Percentiles rank a stretch among this genome's conserved stretches.
Evolutionary conservation across 30 jellyfish, hydroid and myxozoan species (phyloP).

Genomic region (Nemopilema nomurai): DNA sequence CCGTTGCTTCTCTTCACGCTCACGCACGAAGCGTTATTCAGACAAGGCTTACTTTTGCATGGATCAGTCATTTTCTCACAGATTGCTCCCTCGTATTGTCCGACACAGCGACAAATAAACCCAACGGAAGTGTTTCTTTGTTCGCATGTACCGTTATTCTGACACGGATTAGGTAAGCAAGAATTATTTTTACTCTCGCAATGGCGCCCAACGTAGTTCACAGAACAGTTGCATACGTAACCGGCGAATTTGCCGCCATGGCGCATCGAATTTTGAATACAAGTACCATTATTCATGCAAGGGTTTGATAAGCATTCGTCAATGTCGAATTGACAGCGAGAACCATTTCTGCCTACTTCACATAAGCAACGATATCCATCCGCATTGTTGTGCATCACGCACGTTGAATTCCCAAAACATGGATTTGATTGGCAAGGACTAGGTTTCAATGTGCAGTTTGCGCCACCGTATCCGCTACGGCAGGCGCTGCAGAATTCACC

Average conservation of each 20-base stretch:
- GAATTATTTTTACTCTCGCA: constrained; percentile 2
- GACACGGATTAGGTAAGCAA: constrained; percentile 37
- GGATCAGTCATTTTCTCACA: constrained; percentile 40
- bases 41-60: constrained; percentile 23
- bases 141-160: constrained; percentile 47
- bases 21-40: constrained; percentile 56
- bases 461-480: constrained; percentile 59
- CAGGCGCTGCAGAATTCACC: constrained; percentile 51
- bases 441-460: constrained; percentile 24
- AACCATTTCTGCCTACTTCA: constrained; percentile 31
- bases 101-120: constrained; percentile 22
- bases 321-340: constrained; percentile 14
- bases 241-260: constrained; percentile 23
- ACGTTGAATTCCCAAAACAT: constrained; percentile 45
- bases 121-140: background rate
- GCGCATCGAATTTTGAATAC: constrained; percentile 13
- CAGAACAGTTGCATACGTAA: constrained; percentile 17
- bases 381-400: background rate
- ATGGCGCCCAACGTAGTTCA: constrained; percentile 23
- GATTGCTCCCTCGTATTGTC: constrained; percentile 21
- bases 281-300: constrained; percentile 49
- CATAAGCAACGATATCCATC: background rate
- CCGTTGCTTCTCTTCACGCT: constrained; percentile 7
- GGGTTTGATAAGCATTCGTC: constrained; percentile 40
- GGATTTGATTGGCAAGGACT: constrained; percentile 61